Conservation (phyloP, 2,888 invertebrate species). For the Steinernema hermaphroditum region DNA sequence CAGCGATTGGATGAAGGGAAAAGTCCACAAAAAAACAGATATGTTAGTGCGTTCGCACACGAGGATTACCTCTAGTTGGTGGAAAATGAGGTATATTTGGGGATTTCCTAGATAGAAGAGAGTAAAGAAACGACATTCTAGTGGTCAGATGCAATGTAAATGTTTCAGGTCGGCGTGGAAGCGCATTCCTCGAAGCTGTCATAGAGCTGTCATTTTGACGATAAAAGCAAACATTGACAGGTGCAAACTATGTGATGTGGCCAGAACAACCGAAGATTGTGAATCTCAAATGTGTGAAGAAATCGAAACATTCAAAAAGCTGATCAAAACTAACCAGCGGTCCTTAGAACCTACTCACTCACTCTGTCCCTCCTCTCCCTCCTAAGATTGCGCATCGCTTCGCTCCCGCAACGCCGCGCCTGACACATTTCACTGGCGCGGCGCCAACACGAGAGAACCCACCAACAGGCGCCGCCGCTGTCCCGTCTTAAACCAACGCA, state of each 20-base stretch:
- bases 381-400: too few relatives aligned
- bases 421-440: not conserved
- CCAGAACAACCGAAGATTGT: too few relatives aligned
- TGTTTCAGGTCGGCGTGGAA: conserved; percentile 2
- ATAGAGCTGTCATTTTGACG: not conserved
- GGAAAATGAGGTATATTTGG: not conserved
- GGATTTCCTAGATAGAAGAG: not conserved
- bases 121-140: not conserved
- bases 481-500: not conserved
- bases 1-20: not conserved
- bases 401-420: not conserved
- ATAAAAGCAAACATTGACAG: not conserved
- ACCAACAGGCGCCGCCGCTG: conserved; percentile 14
- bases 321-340: conserved; percentile 11
- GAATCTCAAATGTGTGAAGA: too few relatives aligned
- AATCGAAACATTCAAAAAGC: not conserved
- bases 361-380: too few relatives aligned
- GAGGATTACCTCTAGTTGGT: not conserved
- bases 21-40: not conserved
- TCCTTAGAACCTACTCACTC: too few relatives aligned
- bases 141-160: not conserved
- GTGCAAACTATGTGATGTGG: not conserved
- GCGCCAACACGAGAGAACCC: not conserved
- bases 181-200: conserved; percentile 26
- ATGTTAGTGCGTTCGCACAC: too few relatives aligned